Evolutionary conservation across 2,113 vertebrate species (phyloP).

Genomic region (Toxostoma redivivum): DNA sequence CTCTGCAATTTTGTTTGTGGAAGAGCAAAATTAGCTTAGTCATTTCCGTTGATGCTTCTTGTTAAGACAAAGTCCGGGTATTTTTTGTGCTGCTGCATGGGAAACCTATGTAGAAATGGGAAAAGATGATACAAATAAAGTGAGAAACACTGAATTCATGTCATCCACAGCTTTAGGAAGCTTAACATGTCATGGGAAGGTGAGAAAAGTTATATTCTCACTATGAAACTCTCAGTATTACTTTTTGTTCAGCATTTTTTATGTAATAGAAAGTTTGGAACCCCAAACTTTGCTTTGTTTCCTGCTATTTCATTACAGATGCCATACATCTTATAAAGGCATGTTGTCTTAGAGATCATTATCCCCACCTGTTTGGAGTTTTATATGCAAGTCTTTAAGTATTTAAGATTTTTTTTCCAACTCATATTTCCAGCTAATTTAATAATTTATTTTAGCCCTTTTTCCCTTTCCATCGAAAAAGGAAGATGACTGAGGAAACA

Average conservation of each 20-base stretch:
- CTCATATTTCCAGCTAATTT: background rate
- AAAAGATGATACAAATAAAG: background rate
- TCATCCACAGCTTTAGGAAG: background rate
- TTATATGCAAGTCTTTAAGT: background rate
- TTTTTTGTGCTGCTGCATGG: background rate
- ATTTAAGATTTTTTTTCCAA: background rate
- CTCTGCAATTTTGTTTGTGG: background rate
- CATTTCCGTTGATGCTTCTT: background rate
- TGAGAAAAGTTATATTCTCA: background rate
- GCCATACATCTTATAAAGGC: background rate
- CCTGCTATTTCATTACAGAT: background rate
- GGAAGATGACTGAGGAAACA: background rate
- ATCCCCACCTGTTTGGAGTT: background rate
- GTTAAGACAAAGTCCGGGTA: background rate
- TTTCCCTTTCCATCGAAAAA: background rate
- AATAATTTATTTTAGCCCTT: background rate
- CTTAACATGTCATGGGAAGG: background rate
- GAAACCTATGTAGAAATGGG: background rate
- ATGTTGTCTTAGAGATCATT: background rate
- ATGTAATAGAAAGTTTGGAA: background rate
- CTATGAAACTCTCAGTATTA: background rate
- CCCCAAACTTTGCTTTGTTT: background rate
- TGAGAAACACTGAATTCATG: background rate
- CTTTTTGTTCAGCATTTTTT: background rate
- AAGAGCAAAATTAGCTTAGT: background rate